These are phyloP conservation scores for Clostera curtula DNA, from an alignment of 2,888 invertebrate species.

Conservation along the genomic window DNA sequence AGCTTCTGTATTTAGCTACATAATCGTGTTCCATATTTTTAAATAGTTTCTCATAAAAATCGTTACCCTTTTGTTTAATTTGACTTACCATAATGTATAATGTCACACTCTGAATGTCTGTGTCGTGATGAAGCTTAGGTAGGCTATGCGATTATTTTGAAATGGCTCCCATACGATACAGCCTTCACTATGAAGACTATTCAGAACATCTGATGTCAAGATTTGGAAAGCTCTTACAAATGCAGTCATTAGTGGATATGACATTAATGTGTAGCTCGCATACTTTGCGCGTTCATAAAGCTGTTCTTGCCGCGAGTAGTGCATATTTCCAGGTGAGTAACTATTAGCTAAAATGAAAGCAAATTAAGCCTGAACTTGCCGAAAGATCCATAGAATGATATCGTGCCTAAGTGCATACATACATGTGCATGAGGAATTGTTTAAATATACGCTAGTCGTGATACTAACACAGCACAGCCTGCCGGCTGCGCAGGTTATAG, in stretches of 20 bases:
- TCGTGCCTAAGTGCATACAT: too few relatives aligned
- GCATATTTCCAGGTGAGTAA: constrained; percentile 80
- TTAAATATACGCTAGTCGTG: too few relatives aligned
- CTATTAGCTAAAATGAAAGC: constrained; percentile 1
- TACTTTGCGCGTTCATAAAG: constrained; percentile 83
- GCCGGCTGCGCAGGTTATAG: too few relatives aligned
- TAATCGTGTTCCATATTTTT: too few relatives aligned
- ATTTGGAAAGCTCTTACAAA: constrained; percentile 81
- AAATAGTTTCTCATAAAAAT: constrained; percentile 26
- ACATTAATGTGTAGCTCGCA: constrained; percentile 84
- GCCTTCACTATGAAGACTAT: constrained; percentile 82
- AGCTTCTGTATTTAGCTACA: too few relatives aligned
- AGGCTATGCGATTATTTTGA: constrained; percentile 11
- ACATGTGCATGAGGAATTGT: too few relatives aligned
- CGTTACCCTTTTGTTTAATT: constrained; percentile 28
- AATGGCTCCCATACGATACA: constrained; percentile 74
- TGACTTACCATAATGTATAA: too few relatives aligned
- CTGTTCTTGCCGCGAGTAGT: constrained; percentile 82
- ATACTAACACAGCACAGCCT: too few relatives aligned
- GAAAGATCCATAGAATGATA: not conserved
- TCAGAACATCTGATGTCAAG: constrained; percentile 79
- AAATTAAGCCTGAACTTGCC: not conserved
- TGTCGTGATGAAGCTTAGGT: constrained; percentile 14
- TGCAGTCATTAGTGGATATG: constrained; percentile 83
- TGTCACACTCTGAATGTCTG: constrained; percentile 6